Evolutionary conservation across 2,888 invertebrate genomes (phyloP).

Genomic region (Geophilus truncorum): DNA sequence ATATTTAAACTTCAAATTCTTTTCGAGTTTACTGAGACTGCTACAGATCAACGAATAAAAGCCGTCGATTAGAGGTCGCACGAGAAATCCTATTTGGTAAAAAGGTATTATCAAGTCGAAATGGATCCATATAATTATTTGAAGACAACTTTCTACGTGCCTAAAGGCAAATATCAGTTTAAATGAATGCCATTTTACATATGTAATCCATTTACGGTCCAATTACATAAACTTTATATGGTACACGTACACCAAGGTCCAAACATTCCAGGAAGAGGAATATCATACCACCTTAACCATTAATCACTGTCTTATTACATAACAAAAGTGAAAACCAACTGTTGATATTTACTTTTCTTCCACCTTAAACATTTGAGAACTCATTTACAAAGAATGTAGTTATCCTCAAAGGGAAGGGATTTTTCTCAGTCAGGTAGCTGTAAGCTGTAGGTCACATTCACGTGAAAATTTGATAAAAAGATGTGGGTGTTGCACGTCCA

Average conservation of each 20-base stretch:
- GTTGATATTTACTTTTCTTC: background rate
- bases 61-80: no score
- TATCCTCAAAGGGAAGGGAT: background rate
- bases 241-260: no score
- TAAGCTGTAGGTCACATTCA: background rate
- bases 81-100: no score
- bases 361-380: background rate
- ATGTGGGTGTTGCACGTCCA: background rate
- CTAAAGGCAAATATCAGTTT: background rate
- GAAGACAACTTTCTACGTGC: background rate
- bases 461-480: background rate
- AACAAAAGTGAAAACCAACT: background rate
- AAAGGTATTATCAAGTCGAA: background rate
- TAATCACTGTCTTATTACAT: no score
- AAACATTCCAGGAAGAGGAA: no score
- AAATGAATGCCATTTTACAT: no score
- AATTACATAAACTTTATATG: no score
- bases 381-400: background rate
- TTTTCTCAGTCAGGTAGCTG: background rate
- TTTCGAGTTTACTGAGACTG: no score
- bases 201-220: no score
- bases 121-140: background rate
- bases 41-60: no score
- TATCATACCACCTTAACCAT: no score
- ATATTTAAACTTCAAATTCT: no score